Conservation (phyloP, 2,113 vertebrate species). For the Axis porcinus region DNA sequence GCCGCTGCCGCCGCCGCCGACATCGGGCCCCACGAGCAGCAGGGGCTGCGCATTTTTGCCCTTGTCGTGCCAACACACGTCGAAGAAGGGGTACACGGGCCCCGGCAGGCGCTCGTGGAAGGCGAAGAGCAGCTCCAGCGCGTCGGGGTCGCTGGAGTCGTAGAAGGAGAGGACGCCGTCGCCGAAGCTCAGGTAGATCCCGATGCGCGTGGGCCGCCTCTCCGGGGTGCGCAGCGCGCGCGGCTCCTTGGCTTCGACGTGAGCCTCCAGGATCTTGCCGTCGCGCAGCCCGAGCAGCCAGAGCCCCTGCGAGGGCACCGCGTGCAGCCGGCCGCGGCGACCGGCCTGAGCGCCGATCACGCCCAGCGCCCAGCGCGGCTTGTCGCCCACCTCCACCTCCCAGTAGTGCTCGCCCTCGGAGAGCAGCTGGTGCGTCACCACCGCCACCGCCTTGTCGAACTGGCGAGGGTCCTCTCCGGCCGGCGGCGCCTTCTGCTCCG, state of each 20-base stretch:
- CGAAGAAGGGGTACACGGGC: conserved; percentile 76
- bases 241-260: conserved; percentile 86
- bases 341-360: conserved; percentile 84
- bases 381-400: conserved; percentile 89
- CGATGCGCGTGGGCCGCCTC: conserved; percentile 79
- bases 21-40: conserved; percentile 39
- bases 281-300: conserved; percentile 88
- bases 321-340: conserved; percentile 84
- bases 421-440: conserved; percentile 84
- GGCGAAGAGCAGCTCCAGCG: conserved; percentile 83
- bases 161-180: conserved; percentile 87
- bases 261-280: conserved; percentile 86
- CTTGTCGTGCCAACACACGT: conserved; percentile 82
- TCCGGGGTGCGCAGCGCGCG: conserved; percentile 79
- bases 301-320: conserved; percentile 81
- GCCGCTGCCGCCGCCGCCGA: rapidly evolving
- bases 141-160: conserved; percentile 83
- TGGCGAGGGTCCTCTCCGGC: conserved; percentile 83
- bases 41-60: conserved; percentile 78
- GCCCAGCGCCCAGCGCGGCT: conserved; percentile 91
- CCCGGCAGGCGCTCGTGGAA: conserved; percentile 80
- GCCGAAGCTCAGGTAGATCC: conserved; percentile 86
- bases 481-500: conserved; percentile 71
- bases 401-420: conserved; percentile 88
- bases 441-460: conserved; percentile 89